Conservation (phyloP, 2,888 invertebrate genomes). For the Galerucella pusilla region DNA sequence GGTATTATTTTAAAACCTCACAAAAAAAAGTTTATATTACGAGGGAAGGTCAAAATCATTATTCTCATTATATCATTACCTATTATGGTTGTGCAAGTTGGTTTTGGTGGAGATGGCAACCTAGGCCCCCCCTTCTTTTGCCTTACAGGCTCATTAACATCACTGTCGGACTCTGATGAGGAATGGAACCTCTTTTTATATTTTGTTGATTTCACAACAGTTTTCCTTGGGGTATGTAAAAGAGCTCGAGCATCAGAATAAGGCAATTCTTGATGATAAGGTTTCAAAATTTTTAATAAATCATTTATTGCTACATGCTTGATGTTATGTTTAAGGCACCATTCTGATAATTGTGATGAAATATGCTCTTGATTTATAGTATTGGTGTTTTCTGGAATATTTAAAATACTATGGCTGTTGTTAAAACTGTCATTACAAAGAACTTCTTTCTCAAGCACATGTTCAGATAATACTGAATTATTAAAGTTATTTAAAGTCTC, state of each 20-base stretch:
- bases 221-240: conserved; percentile 12
- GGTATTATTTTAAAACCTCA: too few species aligned
- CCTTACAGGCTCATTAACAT: neutral
- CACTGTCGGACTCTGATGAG: neutral
- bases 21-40: neutral
- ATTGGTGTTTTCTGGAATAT: too few species aligned
- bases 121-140: neutral
- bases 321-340: conserved; percentile 11
- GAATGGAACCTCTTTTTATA: neutral
- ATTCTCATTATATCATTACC: neutral
- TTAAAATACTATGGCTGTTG: too few species aligned
- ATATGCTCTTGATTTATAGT: too few species aligned
- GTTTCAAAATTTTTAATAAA: conserved; percentile 5
- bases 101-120: neutral
- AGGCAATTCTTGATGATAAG: conserved; percentile 1
- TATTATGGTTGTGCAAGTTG: neutral
- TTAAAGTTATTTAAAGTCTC: too few species aligned
- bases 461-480: too few species aligned
- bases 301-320: conserved; percentile 15
- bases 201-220: neutral
- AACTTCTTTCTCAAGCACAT: too few species aligned
- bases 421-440: too few species aligned
- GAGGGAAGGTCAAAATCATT: neutral
- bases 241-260: neutral
- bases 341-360: conserved; percentile 1